Evolutionary conservation across 2,888 invertebrate species (phyloP).

Genomic region (Protodeltote pygarga): DNA sequence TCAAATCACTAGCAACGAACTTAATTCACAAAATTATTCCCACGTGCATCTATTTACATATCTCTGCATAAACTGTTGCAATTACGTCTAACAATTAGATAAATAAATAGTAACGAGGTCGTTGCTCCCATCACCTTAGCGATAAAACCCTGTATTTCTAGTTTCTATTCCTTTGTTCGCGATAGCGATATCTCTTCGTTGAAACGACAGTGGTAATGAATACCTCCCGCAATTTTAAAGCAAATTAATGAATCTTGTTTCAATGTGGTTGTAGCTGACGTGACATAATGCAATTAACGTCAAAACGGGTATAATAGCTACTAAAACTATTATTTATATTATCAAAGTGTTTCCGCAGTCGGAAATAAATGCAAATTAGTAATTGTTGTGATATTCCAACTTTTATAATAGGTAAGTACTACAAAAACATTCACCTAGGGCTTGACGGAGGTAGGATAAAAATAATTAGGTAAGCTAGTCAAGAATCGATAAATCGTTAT

Average conservation of each 20-base stretch:
- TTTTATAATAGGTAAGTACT: too few species aligned
- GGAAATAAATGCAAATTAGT: constrained; percentile 7
- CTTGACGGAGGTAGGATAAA: constrained; percentile 4
- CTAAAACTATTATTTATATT: too few species aligned
- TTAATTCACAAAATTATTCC: constrained; percentile 17
- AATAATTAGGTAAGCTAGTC: not conserved
- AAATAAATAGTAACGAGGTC: constrained; percentile 51
- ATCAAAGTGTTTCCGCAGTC: constrained; percentile 7
- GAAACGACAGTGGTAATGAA: constrained; percentile 25
- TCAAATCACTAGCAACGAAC: constrained; percentile 2
- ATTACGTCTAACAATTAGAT: constrained; percentile 28
- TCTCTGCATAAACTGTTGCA: constrained; percentile 29
- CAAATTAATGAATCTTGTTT: constrained; percentile 5
- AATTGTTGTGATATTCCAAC: too few species aligned
- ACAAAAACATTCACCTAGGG: too few species aligned
- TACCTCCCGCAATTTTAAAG: constrained; percentile 24
- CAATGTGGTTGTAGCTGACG: not conserved
- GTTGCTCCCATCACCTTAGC: constrained; percentile 55
- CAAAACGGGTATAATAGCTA: constrained; percentile 5
- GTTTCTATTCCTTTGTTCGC: constrained; percentile 66
- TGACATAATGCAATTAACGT: constrained; percentile 8
- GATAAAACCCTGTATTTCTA: constrained; percentile 65
- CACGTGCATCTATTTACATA: constrained; percentile 29
- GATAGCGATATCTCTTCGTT: constrained; percentile 48
- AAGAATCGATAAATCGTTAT: not conserved